A percentile compares a stretch with the other conserved stretches of the same genome.
These are phyloP conservation scores for Trissonchulus latispiculum DNA, from an alignment of 2,888 invertebrate species.

Conservation along the genomic window DNA sequence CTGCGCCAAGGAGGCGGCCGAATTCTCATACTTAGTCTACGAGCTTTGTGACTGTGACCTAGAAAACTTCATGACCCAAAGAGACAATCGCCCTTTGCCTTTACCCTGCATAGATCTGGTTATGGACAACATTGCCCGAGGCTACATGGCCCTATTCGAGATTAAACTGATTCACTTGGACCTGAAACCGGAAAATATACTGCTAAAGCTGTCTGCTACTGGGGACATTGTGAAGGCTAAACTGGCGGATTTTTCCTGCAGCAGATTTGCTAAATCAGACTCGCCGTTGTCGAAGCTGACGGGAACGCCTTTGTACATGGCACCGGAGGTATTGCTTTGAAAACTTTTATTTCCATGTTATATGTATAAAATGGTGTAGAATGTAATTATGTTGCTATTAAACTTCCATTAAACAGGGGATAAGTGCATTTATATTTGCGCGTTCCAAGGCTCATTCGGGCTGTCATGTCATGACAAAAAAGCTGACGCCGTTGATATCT, in stretches of 20 bases:
- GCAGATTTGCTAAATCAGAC: neutral
- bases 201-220: neutral
- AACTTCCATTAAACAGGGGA: too few species aligned
- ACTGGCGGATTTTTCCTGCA: neutral
- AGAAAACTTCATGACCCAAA: neutral
- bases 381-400: too few species aligned
- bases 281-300: neutral
- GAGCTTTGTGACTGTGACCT: neutral
- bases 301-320: neutral
- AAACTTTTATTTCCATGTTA: too few species aligned
- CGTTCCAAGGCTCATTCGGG: too few species aligned
- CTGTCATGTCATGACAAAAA: too few species aligned
- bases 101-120: neutral
- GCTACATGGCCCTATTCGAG: neutral
- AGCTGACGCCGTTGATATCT: too few species aligned
- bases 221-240: neutral
- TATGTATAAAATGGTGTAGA: too few species aligned
- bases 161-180: neutral
- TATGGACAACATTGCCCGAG: neutral
- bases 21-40: neutral
- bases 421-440: too few species aligned
- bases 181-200: neutral
- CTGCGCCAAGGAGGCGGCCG: neutral
- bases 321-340: too few species aligned
- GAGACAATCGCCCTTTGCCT: neutral